Base-by-base conservation (phyloP, 2,797 vertebrate genomes). In the Lycodopsis pacificus region DNA sequence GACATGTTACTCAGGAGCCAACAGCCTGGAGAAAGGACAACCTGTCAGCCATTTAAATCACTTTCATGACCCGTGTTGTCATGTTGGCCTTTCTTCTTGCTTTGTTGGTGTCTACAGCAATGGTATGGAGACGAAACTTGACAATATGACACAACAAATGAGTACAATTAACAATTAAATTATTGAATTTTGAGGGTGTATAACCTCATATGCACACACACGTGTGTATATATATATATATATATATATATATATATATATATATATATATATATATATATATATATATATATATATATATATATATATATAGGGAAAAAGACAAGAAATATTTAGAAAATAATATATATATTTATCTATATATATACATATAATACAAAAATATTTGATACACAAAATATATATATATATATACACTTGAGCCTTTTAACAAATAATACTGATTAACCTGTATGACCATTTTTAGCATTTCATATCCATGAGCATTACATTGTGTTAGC, bases 1-100 rank as follows among this genome's bases (percentile, higher is more conserved):
- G 20, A 30, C 9, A 27, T 34, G 65, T 59, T 70, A 25, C 40
- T 48, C 14, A 78, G 62, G 13, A 67, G 61, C 48, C 40, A 49
- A 9, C 2, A 71, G 64, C 59, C 48, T 64, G 13, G 10, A 75
- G 65, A 36, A 2, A 8, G 13, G 34, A 68, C 63, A 76, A 76
- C 48, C 70, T 4, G 44, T 73, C 63, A 63, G 22, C 17, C 48
- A 46, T 71, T 80, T 22, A n/a, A 68, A 17, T 7, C 57, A 46
- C 61, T 68, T 38, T 51, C n/a, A 30, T 17, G 53, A 46, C 61
- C 59, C 46, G 40, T 56, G 12, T 36, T 51, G 66, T 75, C 30
- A 69, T 15, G 25, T 13, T 34, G 10, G 42, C 9, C 48, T 64
- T 17, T 61, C 53, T 14, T 19, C 49, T 40, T 6, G 12, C 10